phyloP scores from a whole-genome alignment of 2,888 invertebrate species.

The Poecilobothrus nobilitatus region DNA sequence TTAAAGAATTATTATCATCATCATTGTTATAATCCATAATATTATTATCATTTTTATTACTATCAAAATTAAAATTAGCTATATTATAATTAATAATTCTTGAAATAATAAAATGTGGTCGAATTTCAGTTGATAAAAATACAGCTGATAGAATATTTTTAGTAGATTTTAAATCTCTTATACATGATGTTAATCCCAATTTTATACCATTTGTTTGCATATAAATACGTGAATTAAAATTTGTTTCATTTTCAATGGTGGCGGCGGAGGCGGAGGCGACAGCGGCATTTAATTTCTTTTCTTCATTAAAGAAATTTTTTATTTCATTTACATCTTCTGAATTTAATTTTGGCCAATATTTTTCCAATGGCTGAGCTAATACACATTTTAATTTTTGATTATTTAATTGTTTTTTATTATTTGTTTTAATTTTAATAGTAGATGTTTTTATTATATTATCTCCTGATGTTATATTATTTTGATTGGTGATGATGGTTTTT shows the following conservation, averaged over 20 bases:
- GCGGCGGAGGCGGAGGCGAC: too few relatives aligned
- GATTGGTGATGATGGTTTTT: too few relatives aligned
- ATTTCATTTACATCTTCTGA: not conserved
- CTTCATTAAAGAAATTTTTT: not conserved
- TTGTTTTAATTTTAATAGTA: not conserved
- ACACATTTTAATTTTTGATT: conserved; percentile 3
- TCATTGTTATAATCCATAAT: too few relatives aligned
- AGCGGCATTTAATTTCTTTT: not conserved
- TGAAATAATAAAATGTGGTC: not conserved
- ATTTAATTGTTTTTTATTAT: not conserved
- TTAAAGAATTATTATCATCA: not conserved
- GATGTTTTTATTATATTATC: not conserved
- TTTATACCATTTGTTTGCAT: not conserved
- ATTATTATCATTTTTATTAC: not conserved
- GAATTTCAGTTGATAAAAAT: not conserved
- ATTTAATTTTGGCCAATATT: conserved; percentile 3
- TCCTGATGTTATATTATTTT: not conserved
- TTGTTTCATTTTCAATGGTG: not conserved
- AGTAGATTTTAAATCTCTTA: not conserved
- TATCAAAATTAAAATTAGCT: not conserved
- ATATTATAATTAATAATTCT: not conserved
- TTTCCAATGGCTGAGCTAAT: not conserved
- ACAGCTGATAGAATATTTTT: not conserved
- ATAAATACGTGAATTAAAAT: not conserved
- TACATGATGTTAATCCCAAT: not conserved